These are phyloP conservation scores for Aphrocallistes beatrix DNA, from an alignment of 37 sponge, comb jelly and placozoan species.

Conservation along the genomic window DNA sequence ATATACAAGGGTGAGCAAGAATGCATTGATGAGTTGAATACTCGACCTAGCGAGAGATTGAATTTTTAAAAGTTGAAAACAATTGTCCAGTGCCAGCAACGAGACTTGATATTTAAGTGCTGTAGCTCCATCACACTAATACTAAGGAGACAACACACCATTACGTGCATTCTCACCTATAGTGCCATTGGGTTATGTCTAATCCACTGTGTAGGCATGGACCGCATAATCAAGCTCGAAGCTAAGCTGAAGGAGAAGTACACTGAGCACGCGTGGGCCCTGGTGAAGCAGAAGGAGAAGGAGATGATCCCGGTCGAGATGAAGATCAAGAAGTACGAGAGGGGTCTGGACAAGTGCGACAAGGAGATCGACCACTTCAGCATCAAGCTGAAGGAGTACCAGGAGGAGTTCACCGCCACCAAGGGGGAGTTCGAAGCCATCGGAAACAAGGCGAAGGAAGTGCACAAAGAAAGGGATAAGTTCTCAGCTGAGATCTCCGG, in stretches of 20 bases:
- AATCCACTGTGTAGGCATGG: constrained; percentile 22
- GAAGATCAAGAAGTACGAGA: constrained; percentile 19
- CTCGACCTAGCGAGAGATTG: no score
- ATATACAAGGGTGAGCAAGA: constrained; percentile 19
- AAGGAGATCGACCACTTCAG: constrained; percentile 11
- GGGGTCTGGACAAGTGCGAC: constrained; percentile 18
- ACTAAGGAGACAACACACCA: no score
- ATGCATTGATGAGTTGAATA: constrained; percentile 10
- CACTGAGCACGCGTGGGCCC: constrained; percentile 64
- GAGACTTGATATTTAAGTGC: no score
- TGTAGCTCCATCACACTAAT: no score
- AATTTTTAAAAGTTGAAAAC: no score
- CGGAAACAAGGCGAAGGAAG: neutral
- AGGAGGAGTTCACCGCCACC: neutral
- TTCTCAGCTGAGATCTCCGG: neutral
- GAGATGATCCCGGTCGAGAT: constrained; percentile 12
- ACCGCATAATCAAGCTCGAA: constrained; percentile 39
- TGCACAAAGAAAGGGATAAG: neutral
- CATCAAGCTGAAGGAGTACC: neutral
- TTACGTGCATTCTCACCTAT: no score
- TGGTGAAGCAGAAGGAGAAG: constrained; percentile 49
- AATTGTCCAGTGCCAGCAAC: no score
- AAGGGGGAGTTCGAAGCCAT: constrained; percentile 25
- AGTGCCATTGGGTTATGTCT: no score
- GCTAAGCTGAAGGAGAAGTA: constrained; percentile 28